Base-by-base conservation (phyloP, 1,140 invertebrate genomes). In the Hypothenemus hampei region DNA sequence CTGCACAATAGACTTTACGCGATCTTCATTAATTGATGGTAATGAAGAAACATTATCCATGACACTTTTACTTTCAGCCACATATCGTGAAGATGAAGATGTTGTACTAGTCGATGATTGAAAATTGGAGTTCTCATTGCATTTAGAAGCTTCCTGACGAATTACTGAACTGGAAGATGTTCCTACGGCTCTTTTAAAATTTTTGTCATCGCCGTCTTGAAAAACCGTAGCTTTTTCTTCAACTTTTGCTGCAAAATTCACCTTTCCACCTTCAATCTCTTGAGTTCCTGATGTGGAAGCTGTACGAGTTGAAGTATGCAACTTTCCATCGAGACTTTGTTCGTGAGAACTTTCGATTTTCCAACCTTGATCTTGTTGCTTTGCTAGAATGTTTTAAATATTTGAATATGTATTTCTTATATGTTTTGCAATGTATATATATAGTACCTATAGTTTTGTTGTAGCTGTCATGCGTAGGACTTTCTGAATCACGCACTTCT, bases 401-500 rank as follows among this genome's bases (percentile, higher is more conserved):
- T n/a, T n/a, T n/a, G n/a, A n/a, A n/a, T n/a, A n/a, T n/a, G 26
- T 13, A 31, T 31, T 31, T 31, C 13, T 31, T 31, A 39, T 8
- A 18, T 10, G 3, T 16, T 37, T 4, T 16, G 15, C 13, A 39
- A 13, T 8, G 26, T 11, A 31, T 11, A 31, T 31, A 39, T 54
- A 3, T n/a, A 29, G 7, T 19, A 69, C 68, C 66, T 58, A 63
- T 61, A n/a, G 69, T 52, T 54, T 71, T 72, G 65, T 75, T 77
- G 39, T 72, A 70, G 65, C 77, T 76, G 60, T 82, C 81, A 61
- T 80, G 77, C 11, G 81, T 83, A 3, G 85, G 85, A 21, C 83
- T 86, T 68, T 82, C 81, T 4, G 84, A 86, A 66, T 87, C 85
- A 35, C 84, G 74, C 15, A 86, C 81, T 72, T 87, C 85, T 72